Conservation (phyloP, 2,797 vertebrate species). For the Pangasius larnaudii region DNA sequence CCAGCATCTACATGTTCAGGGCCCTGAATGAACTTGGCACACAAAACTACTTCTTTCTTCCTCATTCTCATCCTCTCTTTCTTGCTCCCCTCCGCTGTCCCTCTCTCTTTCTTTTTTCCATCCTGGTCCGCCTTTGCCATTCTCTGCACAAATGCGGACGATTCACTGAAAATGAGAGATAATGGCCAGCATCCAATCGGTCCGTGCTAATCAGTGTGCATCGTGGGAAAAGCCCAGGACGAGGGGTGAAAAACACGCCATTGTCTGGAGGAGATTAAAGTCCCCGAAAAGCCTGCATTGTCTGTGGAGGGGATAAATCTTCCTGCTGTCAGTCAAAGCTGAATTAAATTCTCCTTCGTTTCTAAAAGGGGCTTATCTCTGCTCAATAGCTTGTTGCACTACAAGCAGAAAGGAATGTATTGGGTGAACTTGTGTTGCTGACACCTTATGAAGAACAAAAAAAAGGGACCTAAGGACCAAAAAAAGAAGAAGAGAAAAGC, state of each 20-base stretch:
- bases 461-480: conserved; percentile 71
- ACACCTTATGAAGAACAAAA: conserved; percentile 76
- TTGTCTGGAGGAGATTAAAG: conserved; percentile 99
- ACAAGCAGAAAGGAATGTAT: conserved; percentile 89
- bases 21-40: conserved; percentile 47
- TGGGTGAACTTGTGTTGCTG: conserved; percentile 80
- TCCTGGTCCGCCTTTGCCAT: conserved; percentile 57
- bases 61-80: conserved; percentile 50
- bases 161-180: conserved; percentile 82
- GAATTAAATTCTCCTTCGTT: conserved; percentile 96
- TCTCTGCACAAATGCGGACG: conserved; percentile 71
- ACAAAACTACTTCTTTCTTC: conserved; percentile 45
- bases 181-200: conserved; percentile 88
- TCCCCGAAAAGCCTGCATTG: conserved; percentile 92
- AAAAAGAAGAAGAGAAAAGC: conserved; percentile 65
- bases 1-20: conserved; percentile 43
- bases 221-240: conserved; percentile 95
- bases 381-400: conserved; percentile 95
- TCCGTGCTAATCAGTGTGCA: conserved; percentile 89
- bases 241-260: conserved; percentile 87
- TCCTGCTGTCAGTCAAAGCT: conserved; percentile 98
- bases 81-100: conserved; percentile 49
- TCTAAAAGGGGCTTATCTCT: conserved; percentile 99
- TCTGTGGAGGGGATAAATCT: conserved; percentile 96
- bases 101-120: conserved; percentile 51